These are phyloP conservation scores for Phragmatobia fuliginosa DNA, from an alignment of 2,888 invertebrate genomes.

Conservation along the genomic window DNA sequence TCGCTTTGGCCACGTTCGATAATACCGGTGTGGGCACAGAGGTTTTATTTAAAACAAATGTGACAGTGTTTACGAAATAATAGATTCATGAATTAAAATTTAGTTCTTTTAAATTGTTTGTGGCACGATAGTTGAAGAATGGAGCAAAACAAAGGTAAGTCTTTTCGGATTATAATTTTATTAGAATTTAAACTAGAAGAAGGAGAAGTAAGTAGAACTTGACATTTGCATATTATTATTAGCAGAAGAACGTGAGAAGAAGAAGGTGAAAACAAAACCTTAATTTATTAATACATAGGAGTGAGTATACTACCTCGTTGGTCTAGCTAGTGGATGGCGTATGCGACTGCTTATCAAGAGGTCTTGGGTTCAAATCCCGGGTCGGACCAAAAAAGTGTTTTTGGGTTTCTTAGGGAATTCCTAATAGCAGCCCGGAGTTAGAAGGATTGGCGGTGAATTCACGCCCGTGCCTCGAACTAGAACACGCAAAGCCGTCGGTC, in stretches of 20 bases:
- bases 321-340: no score
- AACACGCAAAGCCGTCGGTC: no score
- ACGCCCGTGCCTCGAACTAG: no score
- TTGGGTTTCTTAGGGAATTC: no score
- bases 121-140: conserved; percentile 51
- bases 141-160: conserved; percentile 80
- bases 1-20: conserved; percentile 65
- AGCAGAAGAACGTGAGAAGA: not conserved
- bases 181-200: not conserved
- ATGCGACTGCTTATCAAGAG: no score
- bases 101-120: conserved; percentile 24
- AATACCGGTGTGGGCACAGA: conserved; percentile 62
- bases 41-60: conserved; percentile 67
- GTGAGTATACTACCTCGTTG: no score
- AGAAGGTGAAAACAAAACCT: not conserved
- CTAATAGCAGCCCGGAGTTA: no score
- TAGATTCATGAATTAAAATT: conserved; percentile 32
- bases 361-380: no score
- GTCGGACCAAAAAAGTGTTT: no score
- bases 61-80: conserved; percentile 65
- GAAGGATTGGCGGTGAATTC: no score
- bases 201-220: no score
- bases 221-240: not conserved
- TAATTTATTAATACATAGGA: no score
- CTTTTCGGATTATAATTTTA: not conserved